Evolutionary conservation across 2,113 vertebrate genomes (phyloP).

Genomic region (Okapia johnstoni): DNA sequence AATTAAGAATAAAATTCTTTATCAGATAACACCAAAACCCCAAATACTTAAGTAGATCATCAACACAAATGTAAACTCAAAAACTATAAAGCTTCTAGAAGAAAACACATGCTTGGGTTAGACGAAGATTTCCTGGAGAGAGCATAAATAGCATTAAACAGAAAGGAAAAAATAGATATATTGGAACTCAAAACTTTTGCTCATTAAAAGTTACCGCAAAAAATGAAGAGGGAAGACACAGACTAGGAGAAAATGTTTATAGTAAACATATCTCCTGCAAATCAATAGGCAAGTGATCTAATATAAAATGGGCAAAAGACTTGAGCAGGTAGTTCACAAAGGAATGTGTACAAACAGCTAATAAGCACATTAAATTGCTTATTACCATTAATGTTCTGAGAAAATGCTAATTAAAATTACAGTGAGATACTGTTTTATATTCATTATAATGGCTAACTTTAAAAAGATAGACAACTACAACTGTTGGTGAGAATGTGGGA

Average conservation of each 20-base stretch:
- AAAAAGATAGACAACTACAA: background rate
- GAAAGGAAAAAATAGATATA: background rate
- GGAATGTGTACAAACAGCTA: background rate
- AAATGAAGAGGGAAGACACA: background rate
- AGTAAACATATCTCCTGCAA: background rate
- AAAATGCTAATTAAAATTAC: slow-evolving; percentile 7
- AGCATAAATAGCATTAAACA: background rate
- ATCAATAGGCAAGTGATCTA: background rate
- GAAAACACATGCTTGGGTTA: slow-evolving; percentile 6
- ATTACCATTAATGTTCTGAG: background rate
- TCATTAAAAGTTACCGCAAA: background rate
- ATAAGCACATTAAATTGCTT: background rate
- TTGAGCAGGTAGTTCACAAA: background rate
- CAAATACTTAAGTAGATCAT: background rate
- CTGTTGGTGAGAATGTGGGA: background rate
- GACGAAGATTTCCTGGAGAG: background rate
- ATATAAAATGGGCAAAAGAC: background rate
- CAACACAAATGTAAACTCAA: background rate
- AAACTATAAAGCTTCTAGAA: background rate
- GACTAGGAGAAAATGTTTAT: background rate
- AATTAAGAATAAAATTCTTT: background rate
- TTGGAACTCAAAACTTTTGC: background rate
- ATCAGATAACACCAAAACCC: background rate
- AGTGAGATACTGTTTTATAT: background rate
- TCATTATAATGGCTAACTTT: background rate